Evolutionary conservation across 2,888 invertebrate genomes (phyloP).

Genomic region (Gymnoscelis rufifasciata): DNA sequence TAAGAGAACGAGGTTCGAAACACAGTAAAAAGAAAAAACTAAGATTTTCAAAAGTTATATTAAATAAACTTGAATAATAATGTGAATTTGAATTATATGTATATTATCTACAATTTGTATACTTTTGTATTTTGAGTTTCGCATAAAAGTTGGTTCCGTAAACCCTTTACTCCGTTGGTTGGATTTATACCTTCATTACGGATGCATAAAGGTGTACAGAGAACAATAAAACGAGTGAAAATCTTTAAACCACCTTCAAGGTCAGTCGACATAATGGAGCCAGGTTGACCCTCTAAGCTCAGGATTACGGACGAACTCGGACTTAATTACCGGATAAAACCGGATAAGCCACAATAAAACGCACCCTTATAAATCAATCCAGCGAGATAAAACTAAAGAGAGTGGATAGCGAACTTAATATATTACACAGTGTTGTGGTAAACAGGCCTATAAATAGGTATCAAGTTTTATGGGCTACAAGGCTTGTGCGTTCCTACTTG

Average conservation of each 20-base stretch:
- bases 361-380: slow-evolving; percentile 60
- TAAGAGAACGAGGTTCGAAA: too few relatives aligned
- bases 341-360: slow-evolving; percentile 55
- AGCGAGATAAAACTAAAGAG: slow-evolving; percentile 43
- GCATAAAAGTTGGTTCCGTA: too few relatives aligned
- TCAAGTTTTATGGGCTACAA: not conserved
- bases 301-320: slow-evolving; percentile 48
- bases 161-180: too few relatives aligned
- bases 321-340: slow-evolving; percentile 62
- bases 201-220: not conserved
- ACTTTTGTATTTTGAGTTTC: too few relatives aligned
- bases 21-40: too few relatives aligned
- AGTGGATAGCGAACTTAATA: slow-evolving; percentile 27
- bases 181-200: too few relatives aligned
- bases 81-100: too few relatives aligned
- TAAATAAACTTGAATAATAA: too few relatives aligned
- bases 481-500: too few relatives aligned
- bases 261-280: slow-evolving; percentile 30
- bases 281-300: slow-evolving; percentile 39
- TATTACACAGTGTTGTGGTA: slow-evolving; percentile 19
- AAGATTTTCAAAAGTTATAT: too few relatives aligned
- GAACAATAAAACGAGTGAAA: not conserved
- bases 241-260: slow-evolving; percentile 21
- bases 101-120: too few relatives aligned
- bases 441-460: not conserved